Conservation (phyloP, 2,888 invertebrate genomes). For the Oxytorus armatus region DNA sequence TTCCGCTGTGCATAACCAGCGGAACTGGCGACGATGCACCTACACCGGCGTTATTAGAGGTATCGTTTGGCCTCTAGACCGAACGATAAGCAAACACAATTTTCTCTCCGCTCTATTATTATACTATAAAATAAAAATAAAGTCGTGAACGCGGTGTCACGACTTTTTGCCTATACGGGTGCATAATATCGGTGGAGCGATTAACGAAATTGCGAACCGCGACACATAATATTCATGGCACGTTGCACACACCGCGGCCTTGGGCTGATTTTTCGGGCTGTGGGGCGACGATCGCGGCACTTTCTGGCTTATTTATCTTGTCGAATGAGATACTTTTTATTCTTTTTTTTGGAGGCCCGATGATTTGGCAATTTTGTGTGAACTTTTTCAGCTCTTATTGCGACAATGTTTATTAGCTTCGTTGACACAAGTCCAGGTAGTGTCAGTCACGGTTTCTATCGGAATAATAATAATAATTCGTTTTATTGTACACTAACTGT, state of each 20-base stretch:
- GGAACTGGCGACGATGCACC: constrained; percentile 35
- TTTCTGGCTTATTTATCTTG: constrained; percentile 34
- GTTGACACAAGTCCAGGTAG: too few relatives aligned
- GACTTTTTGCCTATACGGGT: constrained; percentile 1
- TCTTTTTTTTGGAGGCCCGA: neutral
- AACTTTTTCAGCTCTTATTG: neutral
- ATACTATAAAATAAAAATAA: constrained; percentile 78
- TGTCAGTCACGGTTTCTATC: too few relatives aligned
- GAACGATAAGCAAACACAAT: constrained; percentile 79
- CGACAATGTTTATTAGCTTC: neutral
- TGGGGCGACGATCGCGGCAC: constrained; percentile 4
- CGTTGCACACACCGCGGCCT: constrained; percentile 36
- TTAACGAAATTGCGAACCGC: constrained; percentile 44
- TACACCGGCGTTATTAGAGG: constrained; percentile 64
- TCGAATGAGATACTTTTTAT: constrained; percentile 18
- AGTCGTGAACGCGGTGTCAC: constrained; percentile 39
- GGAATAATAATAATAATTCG: too few relatives aligned
- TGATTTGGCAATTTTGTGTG: too few relatives aligned
- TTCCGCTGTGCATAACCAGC: constrained; percentile 16
- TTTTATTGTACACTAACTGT: too few relatives aligned
- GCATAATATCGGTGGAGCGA: constrained; percentile 1
- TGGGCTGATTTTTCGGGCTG: constrained; percentile 42
- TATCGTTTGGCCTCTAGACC: too few relatives aligned
- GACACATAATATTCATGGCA: constrained; percentile 32
- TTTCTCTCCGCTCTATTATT: constrained; percentile 78